Base-by-base conservation (phyloP, 1,140 invertebrate genomes). In the Drosophila arawakana region DNA sequence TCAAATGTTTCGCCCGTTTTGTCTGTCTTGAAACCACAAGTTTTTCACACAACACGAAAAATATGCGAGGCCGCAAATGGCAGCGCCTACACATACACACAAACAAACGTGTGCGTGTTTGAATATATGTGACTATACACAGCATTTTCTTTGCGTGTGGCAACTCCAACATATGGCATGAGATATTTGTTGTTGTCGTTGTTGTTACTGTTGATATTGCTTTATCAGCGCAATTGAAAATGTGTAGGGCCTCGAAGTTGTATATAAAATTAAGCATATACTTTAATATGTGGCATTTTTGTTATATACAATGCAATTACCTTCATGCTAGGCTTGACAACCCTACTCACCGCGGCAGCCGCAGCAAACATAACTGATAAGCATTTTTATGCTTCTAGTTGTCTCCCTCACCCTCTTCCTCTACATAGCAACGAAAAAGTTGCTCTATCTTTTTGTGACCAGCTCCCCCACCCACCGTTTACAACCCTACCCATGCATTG, bases 141-240 rank as follows among this genome's bases (percentile, higher is more conserved):
- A 78, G 62, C 43, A 59, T 76, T 72, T 78, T 62, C 82, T 73
- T 88, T 88, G 84, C 84, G 80, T 86, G 84, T 86, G 83, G 83
- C 83, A 86, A 80, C 83, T 86, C 69, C 55, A 89, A 83, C 83
- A 86, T 86, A 86, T 86, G 83, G 73, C 63, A 74, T 66, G 68
- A 35, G 41, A 44, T 65, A 70, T 57, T 54, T 63, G 47, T 46
- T 71, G 46, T 34, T 81, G 57, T 49, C 44, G 44, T 30, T 74
- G 61, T 47, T 63, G 47, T 46, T 71, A 49, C 34, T 81, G 57
- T 49, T 49, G 44, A 37, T 69, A 58, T 35, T 60, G 61, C 43
- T 46, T 77, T 72, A 72, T 73, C 63, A 68, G 47, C 65, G 55
- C 63, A 81, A 69, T 76, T 69, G 50, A 72, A 74, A 81, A 39